A percentile compares a stretch with the other conserved stretches of the same genome.
phyloP scores from a whole-genome alignment of 2,113 vertebrate genomes.

The Fulica atra region DNA sequence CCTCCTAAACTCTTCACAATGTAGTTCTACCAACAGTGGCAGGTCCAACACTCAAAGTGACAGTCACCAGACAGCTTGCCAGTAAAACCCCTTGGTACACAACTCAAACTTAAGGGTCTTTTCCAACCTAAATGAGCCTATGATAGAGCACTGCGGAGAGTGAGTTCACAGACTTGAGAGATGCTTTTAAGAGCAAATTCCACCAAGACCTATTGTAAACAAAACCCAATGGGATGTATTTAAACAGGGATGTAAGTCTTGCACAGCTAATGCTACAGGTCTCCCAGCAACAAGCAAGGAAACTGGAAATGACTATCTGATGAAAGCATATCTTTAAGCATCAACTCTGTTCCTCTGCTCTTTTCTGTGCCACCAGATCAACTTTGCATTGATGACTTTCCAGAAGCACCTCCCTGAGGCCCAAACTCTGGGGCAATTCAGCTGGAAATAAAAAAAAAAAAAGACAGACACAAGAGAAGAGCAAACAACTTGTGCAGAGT shows the following conservation, averaged over 20 bases:
- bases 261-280: neutral
- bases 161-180: neutral
- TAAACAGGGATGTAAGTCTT: neutral
- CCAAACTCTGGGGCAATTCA: neutral
- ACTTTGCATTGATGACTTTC: neutral
- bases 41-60: neutral
- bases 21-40: fast-evolving
- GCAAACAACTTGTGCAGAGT: neutral
- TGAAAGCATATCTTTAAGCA: neutral
- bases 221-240: neutral
- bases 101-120: neutral
- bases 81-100: neutral
- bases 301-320: neutral
- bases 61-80: neutral
- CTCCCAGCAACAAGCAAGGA: neutral
- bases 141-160: neutral
- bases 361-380: neutral
- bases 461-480: neutral
- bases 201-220: neutral
- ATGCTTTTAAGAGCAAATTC: neutral
- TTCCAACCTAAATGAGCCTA: neutral
- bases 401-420: neutral
- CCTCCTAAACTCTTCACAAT: neutral
- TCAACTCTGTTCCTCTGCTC: neutral
- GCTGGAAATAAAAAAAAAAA: neutral